Percentiles rank a stretch among this genome's conserved stretches.
phyloP scores from a whole-genome alignment of 2,113 vertebrate genomes.

The Meleagris gallopavo region DNA sequence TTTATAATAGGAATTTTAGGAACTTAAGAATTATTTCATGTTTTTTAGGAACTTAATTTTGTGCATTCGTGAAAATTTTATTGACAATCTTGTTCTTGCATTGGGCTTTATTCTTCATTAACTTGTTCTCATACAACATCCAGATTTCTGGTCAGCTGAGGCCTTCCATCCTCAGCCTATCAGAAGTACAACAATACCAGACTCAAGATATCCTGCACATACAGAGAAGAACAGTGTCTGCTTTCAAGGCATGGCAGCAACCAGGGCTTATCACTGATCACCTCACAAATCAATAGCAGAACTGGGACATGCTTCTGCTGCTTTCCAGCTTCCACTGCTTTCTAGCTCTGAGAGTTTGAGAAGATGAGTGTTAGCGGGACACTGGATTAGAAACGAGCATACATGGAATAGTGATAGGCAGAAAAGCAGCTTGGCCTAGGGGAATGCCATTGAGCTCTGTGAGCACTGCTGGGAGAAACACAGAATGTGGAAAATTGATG shows the following conservation, averaged over 20 bases:
- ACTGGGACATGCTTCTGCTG: not conserved
- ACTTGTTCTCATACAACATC: not conserved
- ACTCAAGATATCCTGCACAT: not conserved
- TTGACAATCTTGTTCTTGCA: not conserved
- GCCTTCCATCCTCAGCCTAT: not conserved
- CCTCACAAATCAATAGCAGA: fast-evolving
- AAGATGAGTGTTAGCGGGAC: not conserved
- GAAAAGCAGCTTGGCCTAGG: fast-evolving
- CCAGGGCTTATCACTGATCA: not conserved
- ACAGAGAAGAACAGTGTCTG: not conserved
- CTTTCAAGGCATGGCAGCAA: not conserved
- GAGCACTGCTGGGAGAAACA: not conserved
- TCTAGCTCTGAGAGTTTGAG: not conserved
- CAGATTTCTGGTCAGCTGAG: not conserved
- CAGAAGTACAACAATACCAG: not conserved
- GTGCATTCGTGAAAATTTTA: not conserved
- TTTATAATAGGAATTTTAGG: not conserved
- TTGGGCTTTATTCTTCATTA: not conserved
- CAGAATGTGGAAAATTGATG: not conserved
- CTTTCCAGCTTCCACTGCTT: not conserved
- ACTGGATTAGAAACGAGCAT: not conserved
- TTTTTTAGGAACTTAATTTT: not conserved
- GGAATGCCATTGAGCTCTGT: not conserved
- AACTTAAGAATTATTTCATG: not conserved
- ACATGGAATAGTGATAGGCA: fast-evolving